These are phyloP conservation scores for Trichonephila clavata DNA, from an alignment of 1,140 invertebrate genomes.

Conservation along the genomic window DNA sequence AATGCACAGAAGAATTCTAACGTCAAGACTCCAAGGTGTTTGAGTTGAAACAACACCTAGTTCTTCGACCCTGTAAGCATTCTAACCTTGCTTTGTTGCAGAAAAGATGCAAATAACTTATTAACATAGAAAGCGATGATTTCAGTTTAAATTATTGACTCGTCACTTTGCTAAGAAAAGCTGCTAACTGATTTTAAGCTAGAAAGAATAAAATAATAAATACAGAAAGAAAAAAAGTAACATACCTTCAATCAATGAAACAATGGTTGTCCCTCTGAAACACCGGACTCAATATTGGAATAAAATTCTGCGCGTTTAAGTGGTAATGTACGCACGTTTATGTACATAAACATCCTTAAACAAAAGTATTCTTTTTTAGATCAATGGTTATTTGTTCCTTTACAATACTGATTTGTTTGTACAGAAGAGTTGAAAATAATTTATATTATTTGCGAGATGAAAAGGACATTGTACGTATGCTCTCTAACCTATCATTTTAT, in stretches of 20 bases:
- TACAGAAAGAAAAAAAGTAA: not conserved
- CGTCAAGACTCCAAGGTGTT: not conserved
- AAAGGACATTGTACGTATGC: not conserved
- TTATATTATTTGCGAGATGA: not conserved
- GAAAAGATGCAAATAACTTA: not conserved
- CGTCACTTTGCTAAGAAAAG: constrained; percentile 11
- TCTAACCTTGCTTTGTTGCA: constrained; percentile 10
- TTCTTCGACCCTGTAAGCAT: not conserved
- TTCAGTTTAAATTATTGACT: not conserved
- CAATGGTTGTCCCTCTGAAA: not conserved
- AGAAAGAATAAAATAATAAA: not conserved
- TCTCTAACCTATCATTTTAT: not conserved
- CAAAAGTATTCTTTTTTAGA: constrained; percentile 4
- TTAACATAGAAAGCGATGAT: not conserved
- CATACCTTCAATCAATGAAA: not conserved
- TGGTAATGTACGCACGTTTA: not conserved
- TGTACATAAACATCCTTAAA: not conserved
- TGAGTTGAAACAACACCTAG: not conserved
- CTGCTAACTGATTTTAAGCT: not conserved
- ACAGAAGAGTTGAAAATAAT: not conserved
- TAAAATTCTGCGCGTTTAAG: not conserved
- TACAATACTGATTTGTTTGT: not conserved
- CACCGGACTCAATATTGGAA: not conserved
- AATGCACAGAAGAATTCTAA: not conserved
- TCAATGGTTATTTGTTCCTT: not conserved